Base-by-base conservation (phyloP, 2,888 invertebrate genomes). In the Lottia scabra region DNA sequence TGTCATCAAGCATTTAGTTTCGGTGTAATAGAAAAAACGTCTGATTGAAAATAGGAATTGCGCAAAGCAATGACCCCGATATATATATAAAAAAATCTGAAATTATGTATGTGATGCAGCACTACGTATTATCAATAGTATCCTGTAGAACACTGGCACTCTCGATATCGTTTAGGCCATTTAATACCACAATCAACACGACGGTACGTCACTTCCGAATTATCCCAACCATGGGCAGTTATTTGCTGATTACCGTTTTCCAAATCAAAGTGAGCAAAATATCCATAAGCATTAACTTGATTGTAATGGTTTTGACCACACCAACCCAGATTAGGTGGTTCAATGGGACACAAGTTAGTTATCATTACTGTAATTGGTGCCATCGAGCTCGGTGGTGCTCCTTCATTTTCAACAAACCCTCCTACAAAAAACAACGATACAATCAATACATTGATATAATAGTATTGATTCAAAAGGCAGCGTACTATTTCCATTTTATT, bases 261-360 rank as follows among this genome's bases (percentile, higher is more conserved):
- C 19, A 72, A 15, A 46, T 69, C 68, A 27, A 72, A 72, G 64
- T 72, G 72, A 16, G 68, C 56, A 8, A 26, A 48, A 64, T 72
- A 72, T 10, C 72, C 72, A 45, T 56, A 13, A 6, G 12, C 23
- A 13, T 56, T 56, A 12, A 56, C 19, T 56, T 56, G 56, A 56
- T 56, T 56, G 19, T 23, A 56, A 19, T 27, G 43, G 12, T 63
- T 45, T 46, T 84, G 83, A 3, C 75, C 80, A 64, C 85, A 84
- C 84, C 85, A 84, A 15, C 77, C 70, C 19, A 77, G 68, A 67
- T 85, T 85, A 1, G 80, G 81, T 0, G 69, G 78, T 12, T 68
- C 75, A 23, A 77, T 77, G 0, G 84, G 83, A 73, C 84, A 85
- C 23, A 81, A 68, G 68, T 85, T 84, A 15, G 83, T 84, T 8